Evolutionary conservation across 2,113 vertebrate genomes (phyloP).

Genomic region (Gallinago paraguaiae): DNA sequence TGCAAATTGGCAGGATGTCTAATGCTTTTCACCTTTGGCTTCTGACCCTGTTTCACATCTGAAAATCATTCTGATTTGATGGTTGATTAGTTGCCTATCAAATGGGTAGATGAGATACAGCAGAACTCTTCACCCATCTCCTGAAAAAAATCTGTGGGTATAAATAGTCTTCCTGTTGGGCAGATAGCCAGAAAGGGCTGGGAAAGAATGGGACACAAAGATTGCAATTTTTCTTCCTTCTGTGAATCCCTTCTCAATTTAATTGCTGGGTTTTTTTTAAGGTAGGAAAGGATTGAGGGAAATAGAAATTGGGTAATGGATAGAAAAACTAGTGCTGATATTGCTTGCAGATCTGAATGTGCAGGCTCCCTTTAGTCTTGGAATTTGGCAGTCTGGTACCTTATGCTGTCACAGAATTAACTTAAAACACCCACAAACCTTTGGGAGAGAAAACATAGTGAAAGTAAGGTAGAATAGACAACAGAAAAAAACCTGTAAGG

Average conservation of each 20-base stretch:
- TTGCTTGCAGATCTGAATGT: neutral
- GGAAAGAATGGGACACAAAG: neutral
- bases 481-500: neutral
- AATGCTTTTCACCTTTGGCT: neutral
- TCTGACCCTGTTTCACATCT: neutral
- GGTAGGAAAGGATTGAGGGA: neutral
- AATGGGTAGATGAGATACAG: neutral
- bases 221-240: neutral
- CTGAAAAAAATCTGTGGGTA: neutral
- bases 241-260: neutral
- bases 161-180: neutral
- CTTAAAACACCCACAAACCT: neutral
- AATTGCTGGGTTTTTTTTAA: neutral
- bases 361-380: neutral
- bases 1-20: neutral
- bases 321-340: neutral
- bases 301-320: neutral
- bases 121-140: neutral
- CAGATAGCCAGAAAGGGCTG: neutral
- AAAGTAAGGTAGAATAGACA: neutral
- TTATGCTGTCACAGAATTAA: slow-evolving; percentile 7
- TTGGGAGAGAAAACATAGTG: neutral
- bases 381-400: neutral
- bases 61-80: neutral
- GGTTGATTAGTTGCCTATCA: neutral